phyloP scores from a whole-genome alignment of 2,113 vertebrate genomes.

The Pluvianellus socialis region DNA sequence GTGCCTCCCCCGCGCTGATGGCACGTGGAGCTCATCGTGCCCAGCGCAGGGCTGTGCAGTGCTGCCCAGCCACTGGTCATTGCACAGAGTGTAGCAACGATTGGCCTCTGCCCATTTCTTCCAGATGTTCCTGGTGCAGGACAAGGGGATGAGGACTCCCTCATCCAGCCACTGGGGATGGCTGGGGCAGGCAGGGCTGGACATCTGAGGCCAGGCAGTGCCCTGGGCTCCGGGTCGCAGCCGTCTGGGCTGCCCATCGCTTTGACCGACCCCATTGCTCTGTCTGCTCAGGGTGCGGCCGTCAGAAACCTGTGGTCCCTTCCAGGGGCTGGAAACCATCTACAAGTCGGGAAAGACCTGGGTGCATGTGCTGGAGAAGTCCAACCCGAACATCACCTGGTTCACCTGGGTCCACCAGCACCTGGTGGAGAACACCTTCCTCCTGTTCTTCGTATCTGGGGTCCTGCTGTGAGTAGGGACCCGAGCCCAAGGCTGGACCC shows the following conservation, averaged over 20 bases:
- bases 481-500: not conserved
- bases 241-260: not conserved
- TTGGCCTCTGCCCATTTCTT: not conserved
- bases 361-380: slow-evolving; percentile 74
- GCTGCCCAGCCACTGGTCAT: not conserved
- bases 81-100: accelerated
- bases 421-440: slow-evolving; percentile 84
- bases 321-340: slow-evolving; percentile 81
- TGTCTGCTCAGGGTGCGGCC: slow-evolving; percentile 78
- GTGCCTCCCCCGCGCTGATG: accelerated
- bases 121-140: not conserved
- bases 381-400: slow-evolving; percentile 72
- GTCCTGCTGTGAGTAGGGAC: slow-evolving; percentile 82
- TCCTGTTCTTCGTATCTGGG: slow-evolving; percentile 79
- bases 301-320: slow-evolving; percentile 85
- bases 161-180: not conserved
- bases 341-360: slow-evolving; percentile 81
- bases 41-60: not conserved
- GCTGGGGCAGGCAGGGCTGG: not conserved
- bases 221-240: not conserved
- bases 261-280: not conserved
- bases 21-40: accelerated
- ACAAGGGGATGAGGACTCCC: not conserved
- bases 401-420: slow-evolving; percentile 76
- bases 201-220: not conserved